Evolutionary conservation across 2,113 vertebrate genomes (phyloP), one percentile per base, ranked within the genome.

Genomic region (Miniopterus natalensis): DNA sequence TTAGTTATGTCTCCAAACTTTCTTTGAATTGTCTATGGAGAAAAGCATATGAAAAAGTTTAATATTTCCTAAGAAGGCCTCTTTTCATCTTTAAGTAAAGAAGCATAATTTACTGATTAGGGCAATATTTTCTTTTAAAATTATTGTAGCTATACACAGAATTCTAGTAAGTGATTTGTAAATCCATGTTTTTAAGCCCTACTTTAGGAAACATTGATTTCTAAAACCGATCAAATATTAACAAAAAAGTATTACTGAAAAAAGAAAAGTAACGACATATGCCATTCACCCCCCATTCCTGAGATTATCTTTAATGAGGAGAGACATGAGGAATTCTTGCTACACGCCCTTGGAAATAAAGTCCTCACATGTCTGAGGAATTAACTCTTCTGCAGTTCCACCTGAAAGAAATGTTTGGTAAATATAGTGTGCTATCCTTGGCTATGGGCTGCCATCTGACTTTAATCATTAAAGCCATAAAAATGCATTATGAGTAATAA

Each of bases 1-100:
- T 99, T 99, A 27, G 99, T 99, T 94, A 99, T 99, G 65, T 98
- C 98, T 70, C 99, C 98, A 98, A 99, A 99, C 97, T 99, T 99
- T 90, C 98, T 99, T 96, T 99, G 99, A 97, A 99, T 99, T 86
- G 98, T 99, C 99, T 99, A 81, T 21, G 96, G 94, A 57, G 85
- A 96, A 97, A 75, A 96, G 27, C 20, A 96, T 61, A 96, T 75
- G 71, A 53, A 81, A 77, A 83, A 1, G 13, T 63, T 96, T 42
- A 71, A 47, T 31, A 42, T 73, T 31, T 84, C 20, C 3, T 55
- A 88, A 81, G 53, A 68, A 53, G 42, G 42, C 9, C 12, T 85
- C 51, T 88, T 75, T 45, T 74, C 36, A 93, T 53, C 70, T 84
- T 84, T 81, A 75, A 59, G 8, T 51, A 80, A 74, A 88, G 49